Evolutionary conservation across 2,888 invertebrate species (phyloP).

Genomic region (Netelia fuscicornis): DNA sequence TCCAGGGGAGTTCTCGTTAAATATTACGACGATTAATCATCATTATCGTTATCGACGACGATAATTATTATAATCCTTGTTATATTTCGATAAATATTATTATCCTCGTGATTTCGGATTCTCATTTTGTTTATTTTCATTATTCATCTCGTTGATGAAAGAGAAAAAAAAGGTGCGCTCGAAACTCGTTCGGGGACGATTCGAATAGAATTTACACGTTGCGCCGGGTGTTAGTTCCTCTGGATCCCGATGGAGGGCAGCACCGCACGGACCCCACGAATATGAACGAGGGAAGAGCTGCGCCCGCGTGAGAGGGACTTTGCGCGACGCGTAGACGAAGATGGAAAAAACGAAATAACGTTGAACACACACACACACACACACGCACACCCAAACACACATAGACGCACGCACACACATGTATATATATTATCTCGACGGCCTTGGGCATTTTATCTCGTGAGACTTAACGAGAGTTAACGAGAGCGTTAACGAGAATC

Average conservation of each 20-base stretch:
- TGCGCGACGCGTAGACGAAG: neutral
- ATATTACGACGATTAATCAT: too few relatives aligned
- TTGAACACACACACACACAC: neutral
- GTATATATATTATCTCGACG: conserved; percentile 15
- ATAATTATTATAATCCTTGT: too few relatives aligned
- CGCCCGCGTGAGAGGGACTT: neutral
- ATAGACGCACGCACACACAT: neutral
- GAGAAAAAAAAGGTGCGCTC: too few relatives aligned
- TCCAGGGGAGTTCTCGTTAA: too few relatives aligned
- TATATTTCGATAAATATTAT: too few relatives aligned
- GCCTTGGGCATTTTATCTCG: conserved; percentile 35
- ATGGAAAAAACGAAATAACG: neutral
- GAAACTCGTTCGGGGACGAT: too few relatives aligned
- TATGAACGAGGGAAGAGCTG: neutral
- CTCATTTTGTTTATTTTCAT: too few relatives aligned
- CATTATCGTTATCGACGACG: too few relatives aligned
- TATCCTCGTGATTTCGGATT: too few relatives aligned
- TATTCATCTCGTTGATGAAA: too few relatives aligned
- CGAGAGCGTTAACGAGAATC: conserved; percentile 55
- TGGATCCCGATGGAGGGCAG: conserved; percentile 73
- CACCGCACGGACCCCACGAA: conserved; percentile 72
- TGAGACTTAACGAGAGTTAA: conserved; percentile 46
- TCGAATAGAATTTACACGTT: too few relatives aligned
- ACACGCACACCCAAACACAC: too few relatives aligned
- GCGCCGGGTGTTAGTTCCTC: neutral